Percentiles rank a stretch among this genome's conserved stretches.
Evolutionary conservation across 2,113 vertebrate genomes (phyloP).

Genomic region (Cyanocitta stelleri): DNA sequence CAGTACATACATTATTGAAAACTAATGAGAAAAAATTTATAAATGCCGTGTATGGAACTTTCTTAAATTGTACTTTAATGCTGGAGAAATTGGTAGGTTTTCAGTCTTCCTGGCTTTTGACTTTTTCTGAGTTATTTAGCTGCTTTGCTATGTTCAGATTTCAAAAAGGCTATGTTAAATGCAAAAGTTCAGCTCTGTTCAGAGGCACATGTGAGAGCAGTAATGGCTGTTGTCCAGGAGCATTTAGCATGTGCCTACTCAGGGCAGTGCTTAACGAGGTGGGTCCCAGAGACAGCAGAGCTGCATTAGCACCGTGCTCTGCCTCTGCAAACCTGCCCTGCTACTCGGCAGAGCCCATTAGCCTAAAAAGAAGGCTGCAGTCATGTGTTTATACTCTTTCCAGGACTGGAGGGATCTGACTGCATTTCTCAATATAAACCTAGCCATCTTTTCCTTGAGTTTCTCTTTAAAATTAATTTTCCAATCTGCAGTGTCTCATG

Average conservation of each 20-base stretch:
- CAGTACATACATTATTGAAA: neutral
- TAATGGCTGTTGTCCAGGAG: neutral
- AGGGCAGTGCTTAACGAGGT: neutral
- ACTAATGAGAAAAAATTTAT: neutral
- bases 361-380: neutral
- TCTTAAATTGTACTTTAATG: neutral
- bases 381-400: neutral
- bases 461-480: neutral
- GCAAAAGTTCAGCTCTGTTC: neutral
- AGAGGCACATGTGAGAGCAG: neutral
- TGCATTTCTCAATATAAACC: neutral
- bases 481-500: neutral
- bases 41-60: neutral
- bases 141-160: neutral
- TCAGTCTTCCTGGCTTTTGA: neutral
- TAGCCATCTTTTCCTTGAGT: neutral
- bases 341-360: neutral
- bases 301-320: neutral
- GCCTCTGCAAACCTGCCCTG: neutral
- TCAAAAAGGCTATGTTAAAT: neutral
- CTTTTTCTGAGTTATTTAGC: neutral
- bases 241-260: neutral
- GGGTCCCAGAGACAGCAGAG: neutral
- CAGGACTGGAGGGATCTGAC: neutral
- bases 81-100: neutral